Evolutionary conservation across 2,888 invertebrate species (phyloP), one percentile per base, ranked within the genome.

Genomic region (Brachylomia viminalis): DNA sequence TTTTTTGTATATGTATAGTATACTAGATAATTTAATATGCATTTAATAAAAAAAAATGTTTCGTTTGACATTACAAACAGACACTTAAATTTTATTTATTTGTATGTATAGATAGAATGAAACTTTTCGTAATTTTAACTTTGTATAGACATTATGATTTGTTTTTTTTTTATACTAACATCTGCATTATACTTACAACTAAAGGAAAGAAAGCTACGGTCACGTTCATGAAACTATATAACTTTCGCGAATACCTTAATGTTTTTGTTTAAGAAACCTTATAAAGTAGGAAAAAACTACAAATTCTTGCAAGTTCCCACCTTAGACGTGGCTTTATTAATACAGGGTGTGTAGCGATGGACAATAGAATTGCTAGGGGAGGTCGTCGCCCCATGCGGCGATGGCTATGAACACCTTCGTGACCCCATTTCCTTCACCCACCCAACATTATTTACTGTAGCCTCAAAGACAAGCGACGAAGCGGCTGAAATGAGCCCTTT

Each of bases 301-400:
- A 38, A 59, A 65, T 47, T 61, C 23, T 27, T 15, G 4, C 7
- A 47, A 38, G 56, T 47, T 45, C 27, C 30, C 1, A 47, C 58
- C 13, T 33, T 15, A 15, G 15, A 23, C 8, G 27, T 20, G 42
- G 15, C 7, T 69, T 69, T 27, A 64, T 30, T 15, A 62, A 65
- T 27, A 69, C 42, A 69, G 52, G 64, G 68, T 59, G 61, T 72
- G 75, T 69, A 54, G 38, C 68, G 64, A 56, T 59, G 42, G 27
- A 66, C 65, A 83, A 80, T 59, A 65, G 27, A 77, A 77, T 33
- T 66, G 59, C 33, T 66, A 77, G 56, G 83, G 77, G 58, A 79
- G 82, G 83, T 77, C 59, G 78, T 66, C 49, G 70, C 78, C 78
- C 83, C 59, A 47, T 27, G 47, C 68, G 42, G 47, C 33, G 27